phyloP scores from a whole-genome alignment of 2,113 vertebrate species.

The Pygoscelis adeliae region DNA sequence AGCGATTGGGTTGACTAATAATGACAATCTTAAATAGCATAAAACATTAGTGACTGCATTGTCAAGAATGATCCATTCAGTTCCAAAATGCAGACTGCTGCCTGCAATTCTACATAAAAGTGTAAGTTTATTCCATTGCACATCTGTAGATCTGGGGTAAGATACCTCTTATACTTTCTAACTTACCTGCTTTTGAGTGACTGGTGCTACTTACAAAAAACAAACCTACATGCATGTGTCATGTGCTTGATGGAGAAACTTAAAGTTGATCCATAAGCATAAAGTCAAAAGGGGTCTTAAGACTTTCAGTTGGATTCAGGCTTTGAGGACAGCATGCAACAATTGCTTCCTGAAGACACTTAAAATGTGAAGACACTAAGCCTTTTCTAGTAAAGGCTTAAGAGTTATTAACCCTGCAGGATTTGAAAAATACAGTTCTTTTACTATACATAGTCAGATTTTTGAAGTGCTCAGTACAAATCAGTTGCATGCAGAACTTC shows the following conservation, averaged over 20 bases:
- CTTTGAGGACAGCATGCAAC: background rate
- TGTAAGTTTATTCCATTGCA: background rate
- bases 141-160: background rate
- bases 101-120: accelerated
- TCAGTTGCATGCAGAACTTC: background rate
- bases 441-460: background rate
- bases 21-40: background rate
- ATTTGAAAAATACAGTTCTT: background rate
- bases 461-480: background rate
- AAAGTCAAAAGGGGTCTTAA: background rate
- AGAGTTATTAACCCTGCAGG: background rate
- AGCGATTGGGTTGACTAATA: background rate
- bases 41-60: background rate
- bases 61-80: background rate
- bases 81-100: background rate
- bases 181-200: background rate
- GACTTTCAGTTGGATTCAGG: background rate
- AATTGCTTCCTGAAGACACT: background rate
- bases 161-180: background rate
- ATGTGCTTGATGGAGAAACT: background rate
- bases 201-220: background rate
- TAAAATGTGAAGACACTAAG: background rate
- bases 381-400: background rate
- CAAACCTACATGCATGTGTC: background rate
- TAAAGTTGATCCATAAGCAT: background rate